Conservation (phyloP, 2,113 vertebrate species). For the Bos indicus region DNA sequence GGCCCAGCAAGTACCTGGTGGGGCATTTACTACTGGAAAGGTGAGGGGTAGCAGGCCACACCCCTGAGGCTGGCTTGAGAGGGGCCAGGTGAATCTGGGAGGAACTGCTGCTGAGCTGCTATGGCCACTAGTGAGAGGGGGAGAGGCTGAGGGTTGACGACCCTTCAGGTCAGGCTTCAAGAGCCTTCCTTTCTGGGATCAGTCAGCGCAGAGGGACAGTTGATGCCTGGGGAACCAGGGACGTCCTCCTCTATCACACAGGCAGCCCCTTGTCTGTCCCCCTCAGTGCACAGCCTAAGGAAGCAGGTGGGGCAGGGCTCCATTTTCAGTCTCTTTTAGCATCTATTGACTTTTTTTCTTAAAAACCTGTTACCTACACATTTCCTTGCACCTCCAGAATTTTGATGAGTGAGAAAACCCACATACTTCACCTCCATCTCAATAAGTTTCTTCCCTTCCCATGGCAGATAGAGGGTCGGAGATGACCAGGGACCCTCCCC, state of each 20-base stretch:
- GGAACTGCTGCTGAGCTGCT: neutral
- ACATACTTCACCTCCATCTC: neutral
- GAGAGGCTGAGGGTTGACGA: neutral
- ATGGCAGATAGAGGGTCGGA: neutral
- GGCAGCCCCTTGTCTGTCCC: neutral
- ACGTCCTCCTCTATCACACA: neutral
- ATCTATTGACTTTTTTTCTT: neutral
- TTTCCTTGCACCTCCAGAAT: neutral
- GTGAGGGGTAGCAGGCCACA: neutral
- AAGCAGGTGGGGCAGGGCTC: neutral
- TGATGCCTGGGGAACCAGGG: neutral
- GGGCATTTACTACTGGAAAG: neutral
- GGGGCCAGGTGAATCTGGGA: neutral
- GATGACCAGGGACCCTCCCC: neutral
- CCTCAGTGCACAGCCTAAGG: neutral
- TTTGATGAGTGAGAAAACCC: neutral
- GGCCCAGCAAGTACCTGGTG: neutral
- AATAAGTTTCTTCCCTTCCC: neutral
- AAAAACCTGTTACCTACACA: neutral
- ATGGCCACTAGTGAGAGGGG: neutral
- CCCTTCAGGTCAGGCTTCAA: neutral
- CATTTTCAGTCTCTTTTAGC: neutral
- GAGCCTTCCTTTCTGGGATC: neutral
- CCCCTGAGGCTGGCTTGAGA: neutral
- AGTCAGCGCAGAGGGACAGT: neutral